Evolutionary conservation across 2,888 invertebrate species (phyloP), one percentile per base, ranked within the genome.

Genomic region (Atrina japonica): DNA sequence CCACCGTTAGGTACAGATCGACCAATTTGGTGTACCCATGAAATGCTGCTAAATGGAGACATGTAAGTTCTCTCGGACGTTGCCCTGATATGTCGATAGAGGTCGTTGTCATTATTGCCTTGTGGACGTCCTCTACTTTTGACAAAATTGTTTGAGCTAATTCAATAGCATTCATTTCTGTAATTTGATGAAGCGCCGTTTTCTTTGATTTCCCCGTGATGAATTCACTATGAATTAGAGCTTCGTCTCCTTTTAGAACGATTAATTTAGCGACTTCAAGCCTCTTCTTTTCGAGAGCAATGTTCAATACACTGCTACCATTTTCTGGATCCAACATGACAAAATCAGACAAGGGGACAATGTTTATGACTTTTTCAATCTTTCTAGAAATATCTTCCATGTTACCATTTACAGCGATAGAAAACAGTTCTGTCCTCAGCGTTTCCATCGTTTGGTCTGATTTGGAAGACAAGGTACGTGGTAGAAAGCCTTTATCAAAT

Each of bases 41-140:
- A 69, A 80, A 86, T 2, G 86, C 82, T 3, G 87, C 86, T 27
- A 87, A 75, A 66, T 84, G 86, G n/a, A 85, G 73, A 72, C 84
- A 84, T 0, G 85, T 78, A 30, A 87, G 78, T 18, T 81, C 78
- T 49, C 88, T 72, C 43, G 85, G 88, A 67, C 89, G 76, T 75
- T 90, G 89, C 25, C 89, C 89, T 50, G 76, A 76, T 53, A 88
- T 82, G 49, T 87, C 85, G 27, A 83, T 78, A 2, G 81, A 81
- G 6, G 83, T 85, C 68, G 84, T 85, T 35, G 78, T 67, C 21
- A 70, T 73, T 29, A 85, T 73, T 3, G 80, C 53, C 27, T 73
- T 45, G 40, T 75, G 35, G 9, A 69, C 55, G 11, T 66, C 63
- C 2, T 29, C 45, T 11, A 79, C 23, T 58, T 58, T 73, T 14